Conservation (phyloP, 2,113 vertebrate species). For the Hirundichthys speculiger region DNA sequence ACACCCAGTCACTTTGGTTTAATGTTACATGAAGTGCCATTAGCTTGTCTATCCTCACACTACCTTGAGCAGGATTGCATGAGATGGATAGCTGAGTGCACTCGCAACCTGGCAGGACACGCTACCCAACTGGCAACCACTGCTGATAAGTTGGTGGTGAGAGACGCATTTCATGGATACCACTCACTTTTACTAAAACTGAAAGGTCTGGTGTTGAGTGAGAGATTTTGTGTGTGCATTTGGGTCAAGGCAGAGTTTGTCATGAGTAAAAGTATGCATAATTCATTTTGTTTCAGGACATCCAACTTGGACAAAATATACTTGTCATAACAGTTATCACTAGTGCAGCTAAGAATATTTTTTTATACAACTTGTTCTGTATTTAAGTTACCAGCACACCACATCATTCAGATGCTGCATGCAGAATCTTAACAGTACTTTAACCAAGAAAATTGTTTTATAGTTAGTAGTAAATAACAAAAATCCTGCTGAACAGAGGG, state of each 20-base stretch:
- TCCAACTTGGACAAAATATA: slow-evolving; percentile 30
- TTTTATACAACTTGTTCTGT: background rate
- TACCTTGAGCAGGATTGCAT: slow-evolving; percentile 18
- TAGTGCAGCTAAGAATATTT: background rate
- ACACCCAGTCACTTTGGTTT: slow-evolving; percentile 38
- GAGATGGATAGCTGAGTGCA: slow-evolving; percentile 60
- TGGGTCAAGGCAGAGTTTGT: slow-evolving; percentile 26
- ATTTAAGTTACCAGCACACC: no score
- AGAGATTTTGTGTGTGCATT: slow-evolving; percentile 18
- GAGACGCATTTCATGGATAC: slow-evolving; percentile 36
- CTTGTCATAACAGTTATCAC: slow-evolving; percentile 30
- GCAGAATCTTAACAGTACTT: no score
- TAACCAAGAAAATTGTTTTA: no score
- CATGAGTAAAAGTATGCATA: slow-evolving; percentile 34
- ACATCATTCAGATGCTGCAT: no score
- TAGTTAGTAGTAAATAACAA: no score
- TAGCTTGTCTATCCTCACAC: slow-evolving; percentile 54
- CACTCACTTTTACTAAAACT: slow-evolving; percentile 45
- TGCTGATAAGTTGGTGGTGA: slow-evolving; percentile 18
- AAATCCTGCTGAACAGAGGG: no score
- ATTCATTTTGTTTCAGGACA: slow-evolving; percentile 36
- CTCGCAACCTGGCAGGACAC: slow-evolving; percentile 56
- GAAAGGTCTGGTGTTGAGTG: slow-evolving; percentile 1
- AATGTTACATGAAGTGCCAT: slow-evolving; percentile 61
- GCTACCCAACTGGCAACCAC: slow-evolving; percentile 26